Evolutionary conservation across 2,888 invertebrate species (phyloP), one percentile per base, ranked within the genome.

Genomic region (Lasioglossum calceatum): DNA sequence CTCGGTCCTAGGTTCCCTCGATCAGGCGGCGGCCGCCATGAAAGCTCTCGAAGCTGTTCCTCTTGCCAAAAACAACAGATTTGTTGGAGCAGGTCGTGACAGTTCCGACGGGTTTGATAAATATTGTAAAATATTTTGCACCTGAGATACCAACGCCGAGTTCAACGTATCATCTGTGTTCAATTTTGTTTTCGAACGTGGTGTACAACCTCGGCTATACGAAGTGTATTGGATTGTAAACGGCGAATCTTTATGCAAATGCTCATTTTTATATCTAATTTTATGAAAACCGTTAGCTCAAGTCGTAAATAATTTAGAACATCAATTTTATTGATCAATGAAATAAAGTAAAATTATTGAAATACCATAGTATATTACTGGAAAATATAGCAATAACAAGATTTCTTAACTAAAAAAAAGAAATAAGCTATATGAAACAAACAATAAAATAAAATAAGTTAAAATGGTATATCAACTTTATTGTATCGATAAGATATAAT

Each of bases 11-110:
- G 23, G 14, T 75, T 75, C 19, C 71, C 64, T 77, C 10, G 54
- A 8, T 58, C 54, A 54, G 27, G 27, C 47, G 12, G 4, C 16
- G n/a, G 61, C 64, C n/a, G 16, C 5, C 44, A 42, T n/a, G 64
- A 54, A 64, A 72, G 80, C 80, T 86, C 86, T 71, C 78, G 71
- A 86, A 72, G 54, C 61, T 80, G 77, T 80, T 42, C 5, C 36
- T 71, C 74, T 58, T n/a, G 58, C 70, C 70, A 70, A 70, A 39
- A 39, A 70, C 70, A 70, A 70, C 70, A 70, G 39, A 70, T 70
- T 36, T 39, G 70, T 70, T 70, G 23, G 36, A n/a, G 36, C 39
- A 39, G 36, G 39, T 70, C 70, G 10, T 39, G 36, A 23, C 70
- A 39, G 39, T 1, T n/a, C 39, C 23, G 70, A 39, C 70, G n/a